phyloP scores from a whole-genome alignment of 1,140 invertebrate genomes.

The Caerostris extrusa region DNA sequence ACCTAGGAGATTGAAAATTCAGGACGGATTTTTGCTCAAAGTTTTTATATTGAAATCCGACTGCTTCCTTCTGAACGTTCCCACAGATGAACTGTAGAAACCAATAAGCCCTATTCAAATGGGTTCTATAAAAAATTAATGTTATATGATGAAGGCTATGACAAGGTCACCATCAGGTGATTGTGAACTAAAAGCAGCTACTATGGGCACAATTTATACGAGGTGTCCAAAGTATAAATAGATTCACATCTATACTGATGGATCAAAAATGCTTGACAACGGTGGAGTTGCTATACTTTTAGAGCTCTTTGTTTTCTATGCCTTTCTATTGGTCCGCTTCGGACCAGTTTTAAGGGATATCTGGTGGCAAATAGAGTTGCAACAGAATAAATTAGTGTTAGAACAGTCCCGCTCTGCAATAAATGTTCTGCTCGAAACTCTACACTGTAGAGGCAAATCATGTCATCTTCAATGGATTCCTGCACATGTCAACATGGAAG shows the following conservation, averaged over 20 bases:
- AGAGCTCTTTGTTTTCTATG: neutral
- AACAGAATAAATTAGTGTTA: neutral
- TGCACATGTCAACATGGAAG: no score
- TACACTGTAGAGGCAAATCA: no score
- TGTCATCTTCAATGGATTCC: no score
- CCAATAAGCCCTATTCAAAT: neutral
- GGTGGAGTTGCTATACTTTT: neutral
- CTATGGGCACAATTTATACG: neutral
- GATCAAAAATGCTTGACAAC: neutral
- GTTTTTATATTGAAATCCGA: neutral
- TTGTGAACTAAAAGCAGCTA: neutral
- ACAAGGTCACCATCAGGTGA: neutral
- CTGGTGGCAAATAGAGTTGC: neutral
- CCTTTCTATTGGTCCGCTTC: neutral
- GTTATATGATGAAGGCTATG: neutral
- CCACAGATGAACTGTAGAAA: neutral
- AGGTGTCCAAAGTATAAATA: neutral
- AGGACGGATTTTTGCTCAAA: neutral
- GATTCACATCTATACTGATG: neutral
- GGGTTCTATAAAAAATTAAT: neutral
- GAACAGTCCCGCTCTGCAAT: neutral
- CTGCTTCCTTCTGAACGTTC: neutral
- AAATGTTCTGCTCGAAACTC: no score
- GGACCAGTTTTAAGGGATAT: neutral
- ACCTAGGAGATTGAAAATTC: no score